Evolutionary conservation across 64 coral and sea anemone species (phyloP).

Genomic region (Pachyseris speciosa): DNA sequence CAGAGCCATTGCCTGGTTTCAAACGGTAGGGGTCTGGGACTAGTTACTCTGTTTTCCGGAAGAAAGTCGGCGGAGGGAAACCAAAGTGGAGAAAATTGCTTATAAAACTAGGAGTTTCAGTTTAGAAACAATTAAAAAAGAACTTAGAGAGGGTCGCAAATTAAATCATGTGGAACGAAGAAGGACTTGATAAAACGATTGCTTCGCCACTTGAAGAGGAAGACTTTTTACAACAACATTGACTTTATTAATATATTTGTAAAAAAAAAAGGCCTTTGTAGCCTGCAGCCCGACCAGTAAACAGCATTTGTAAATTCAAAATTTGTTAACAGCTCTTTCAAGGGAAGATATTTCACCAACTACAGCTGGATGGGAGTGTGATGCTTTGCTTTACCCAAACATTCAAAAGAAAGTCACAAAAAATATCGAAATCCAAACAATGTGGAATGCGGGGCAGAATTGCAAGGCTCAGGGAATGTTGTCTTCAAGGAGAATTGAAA

Average conservation of each 20-base stretch:
- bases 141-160: too few species aligned
- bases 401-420: not conserved
- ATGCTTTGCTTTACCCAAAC: not conserved
- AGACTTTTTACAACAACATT: too few species aligned
- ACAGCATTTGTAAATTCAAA: constrained; percentile 8
- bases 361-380: too few species aligned
- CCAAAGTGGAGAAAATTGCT: not conserved
- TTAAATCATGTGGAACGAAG: too few species aligned
- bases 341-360: too few species aligned
- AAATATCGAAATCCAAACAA: not conserved
- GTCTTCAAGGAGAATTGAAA: constrained; percentile 6
- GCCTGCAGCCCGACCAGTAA: not conserved
- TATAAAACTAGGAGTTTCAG: not conserved
- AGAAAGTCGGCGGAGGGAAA: not conserved
- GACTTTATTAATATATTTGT: too few species aligned
- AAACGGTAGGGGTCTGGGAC: not conserved
- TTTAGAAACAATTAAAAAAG: too few species aligned
- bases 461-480: constrained; percentile 27
- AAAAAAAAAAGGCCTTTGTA: too few species aligned
- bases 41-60: too few species aligned
- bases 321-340: too few species aligned
- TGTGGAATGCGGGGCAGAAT: not conserved
- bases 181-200: too few species aligned
- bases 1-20: not conserved
- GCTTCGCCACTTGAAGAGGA: constrained; percentile 34